Conservation (phyloP, 2,888 invertebrate genomes). For the Dioctria linearis region DNA sequence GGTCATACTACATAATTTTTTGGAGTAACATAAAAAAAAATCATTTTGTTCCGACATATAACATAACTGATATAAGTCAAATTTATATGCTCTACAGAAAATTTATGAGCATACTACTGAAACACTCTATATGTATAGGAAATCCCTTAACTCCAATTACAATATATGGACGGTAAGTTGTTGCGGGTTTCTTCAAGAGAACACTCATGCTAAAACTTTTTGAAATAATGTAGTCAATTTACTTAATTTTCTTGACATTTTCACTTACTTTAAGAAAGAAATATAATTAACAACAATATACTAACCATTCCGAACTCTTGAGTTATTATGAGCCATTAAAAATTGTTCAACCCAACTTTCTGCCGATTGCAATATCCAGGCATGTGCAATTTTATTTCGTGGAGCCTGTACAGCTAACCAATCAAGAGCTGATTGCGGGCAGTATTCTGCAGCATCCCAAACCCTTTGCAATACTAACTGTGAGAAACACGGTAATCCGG, state of each 20-base stretch:
- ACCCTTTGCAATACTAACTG: constrained; percentile 89
- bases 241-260: neutral
- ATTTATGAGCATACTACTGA: too few relatives aligned
- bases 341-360: constrained; percentile 94
- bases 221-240: too few relatives aligned
- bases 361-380: constrained; percentile 93
- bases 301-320: constrained; percentile 86
- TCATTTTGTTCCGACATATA: too few relatives aligned
- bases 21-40: too few relatives aligned
- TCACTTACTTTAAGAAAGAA: neutral
- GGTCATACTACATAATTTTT: too few relatives aligned
- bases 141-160: too few relatives aligned
- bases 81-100: too few relatives aligned
- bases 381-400: constrained; percentile 90
- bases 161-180: too few relatives aligned
- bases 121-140: too few relatives aligned
- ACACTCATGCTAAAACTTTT: too few relatives aligned
- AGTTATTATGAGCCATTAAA: constrained; percentile 87
- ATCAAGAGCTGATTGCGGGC: constrained; percentile 92
- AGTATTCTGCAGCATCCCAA: constrained; percentile 92
- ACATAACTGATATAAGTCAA: too few relatives aligned
- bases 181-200: too few relatives aligned
- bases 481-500: constrained; percentile 91
- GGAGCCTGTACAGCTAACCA: constrained; percentile 91
- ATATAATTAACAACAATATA: constrained; percentile 47